Base-by-base conservation (phyloP, 2,797 vertebrate genomes). In the Oreochromis grahami region DNA sequence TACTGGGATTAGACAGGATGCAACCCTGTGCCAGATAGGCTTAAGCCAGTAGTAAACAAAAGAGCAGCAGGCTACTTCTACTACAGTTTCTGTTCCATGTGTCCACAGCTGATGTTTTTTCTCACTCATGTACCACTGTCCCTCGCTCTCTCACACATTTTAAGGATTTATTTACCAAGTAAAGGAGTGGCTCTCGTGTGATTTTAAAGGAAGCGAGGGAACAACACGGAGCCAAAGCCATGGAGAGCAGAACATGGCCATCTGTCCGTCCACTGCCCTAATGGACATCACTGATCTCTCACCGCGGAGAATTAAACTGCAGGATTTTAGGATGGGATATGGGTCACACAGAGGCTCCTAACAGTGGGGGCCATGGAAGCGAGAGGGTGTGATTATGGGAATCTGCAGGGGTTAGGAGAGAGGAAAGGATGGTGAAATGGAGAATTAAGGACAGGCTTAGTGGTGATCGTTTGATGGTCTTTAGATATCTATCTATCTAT, bases 1-100 rank as follows among this genome's bases (percentile, higher is more conserved):
- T 91, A 65, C 90, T 80, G 76, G 91, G 95, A 95, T 95, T 95
- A 95, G 88, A 86, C 63, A 70, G 90, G 87, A 93, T 87, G 80
- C 84, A 82, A 92, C 90, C 85, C 81, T 81, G 82, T 74, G 81
- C 85, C 81, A 78, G 83, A 93, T 78, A 87, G 68, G 81, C 63
- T 91, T 92, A 91, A 86, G 13, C 29, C 84, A 84, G 91, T 92
- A 91, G 92, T 94, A 94, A 95, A 94, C 88, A 94, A 89, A 94
- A 91, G 84, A 79, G 6, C 89, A 92, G 85, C 81, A 72, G 74
- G 84, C 43, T 76, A 53, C 82, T 76, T 78, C 34, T 26, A 52
- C 50, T 50, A 51, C 78, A 65, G 21, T 88, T 76, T 85, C 51
- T 72, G 24, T 70, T 81, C 48, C 34, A 36, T 19, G n/a, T n/a